A percentile compares a stretch with the other conserved stretches of the same genome.
Evolutionary conservation across 1,140 invertebrate species (phyloP).

Genomic region (Drosophila equinoxialis): DNA sequence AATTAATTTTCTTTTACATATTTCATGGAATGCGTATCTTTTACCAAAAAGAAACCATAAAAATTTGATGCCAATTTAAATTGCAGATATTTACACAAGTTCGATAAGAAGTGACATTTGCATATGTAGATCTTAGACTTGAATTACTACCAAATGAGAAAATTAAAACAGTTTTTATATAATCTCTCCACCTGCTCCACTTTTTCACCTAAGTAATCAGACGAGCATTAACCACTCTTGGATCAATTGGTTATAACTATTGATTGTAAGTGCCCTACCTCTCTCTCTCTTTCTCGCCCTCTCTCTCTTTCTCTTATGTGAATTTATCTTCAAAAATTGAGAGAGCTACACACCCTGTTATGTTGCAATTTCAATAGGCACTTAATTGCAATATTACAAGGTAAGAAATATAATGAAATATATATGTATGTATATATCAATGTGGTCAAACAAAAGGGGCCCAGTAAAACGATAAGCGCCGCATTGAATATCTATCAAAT

Average conservation of each 20-base stretch:
- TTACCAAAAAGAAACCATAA: not conserved
- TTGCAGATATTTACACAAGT: too few species aligned
- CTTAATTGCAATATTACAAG: slow-evolving; percentile 3
- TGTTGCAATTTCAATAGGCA: not conserved
- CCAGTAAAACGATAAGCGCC: too few species aligned
- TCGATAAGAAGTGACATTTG: too few species aligned
- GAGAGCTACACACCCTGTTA: not conserved
- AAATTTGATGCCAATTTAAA: too few species aligned
- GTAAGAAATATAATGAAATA: not conserved
- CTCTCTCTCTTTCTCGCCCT: too few species aligned
- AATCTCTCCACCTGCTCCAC: not conserved
- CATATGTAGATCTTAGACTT: too few species aligned
- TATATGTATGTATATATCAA: too few species aligned
- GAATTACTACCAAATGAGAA: too few species aligned
- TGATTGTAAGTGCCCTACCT: not conserved
- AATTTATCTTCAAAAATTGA: not conserved
- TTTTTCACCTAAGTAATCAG: too few species aligned
- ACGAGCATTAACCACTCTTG: not conserved
- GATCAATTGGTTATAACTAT: not conserved
- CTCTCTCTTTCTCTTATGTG: not conserved
- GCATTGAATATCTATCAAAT: not conserved
- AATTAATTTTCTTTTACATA: not conserved
- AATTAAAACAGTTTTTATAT: too few species aligned
- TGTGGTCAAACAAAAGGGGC: too few species aligned
- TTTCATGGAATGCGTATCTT: not conserved